These are phyloP conservation scores for Lithodes maja DNA, from an alignment of 2,888 invertebrate genomes.

Conservation along the genomic window DNA sequence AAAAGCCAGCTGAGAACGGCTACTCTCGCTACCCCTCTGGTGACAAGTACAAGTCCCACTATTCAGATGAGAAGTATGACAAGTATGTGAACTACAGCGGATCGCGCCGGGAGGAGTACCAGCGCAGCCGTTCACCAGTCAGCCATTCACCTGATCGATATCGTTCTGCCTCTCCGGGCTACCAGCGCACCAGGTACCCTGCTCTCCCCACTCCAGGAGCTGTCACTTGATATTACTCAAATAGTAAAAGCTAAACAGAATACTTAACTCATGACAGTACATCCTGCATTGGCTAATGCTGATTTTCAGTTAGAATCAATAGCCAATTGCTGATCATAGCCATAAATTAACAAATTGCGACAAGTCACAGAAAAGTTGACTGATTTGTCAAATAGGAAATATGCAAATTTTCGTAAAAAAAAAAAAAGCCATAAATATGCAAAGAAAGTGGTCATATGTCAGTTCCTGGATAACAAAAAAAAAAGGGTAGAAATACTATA, in stretches of 20 bases:
- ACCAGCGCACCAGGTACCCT: slow-evolving; percentile 69
- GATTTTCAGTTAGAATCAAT: slow-evolving; percentile 41
- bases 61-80: slow-evolving; percentile 67
- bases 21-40: slow-evolving; percentile 69
- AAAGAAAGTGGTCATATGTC: slow-evolving; percentile 58
- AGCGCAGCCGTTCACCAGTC: slow-evolving; percentile 70
- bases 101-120: slow-evolving; percentile 69
- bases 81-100: slow-evolving; percentile 64
- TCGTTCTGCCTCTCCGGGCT: slow-evolving; percentile 68
- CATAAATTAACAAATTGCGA: slow-evolving; percentile 31
- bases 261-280: slow-evolving; percentile 37
- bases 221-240: slow-evolving; percentile 63
- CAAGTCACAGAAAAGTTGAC: slow-evolving; percentile 40
- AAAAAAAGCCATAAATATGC: slow-evolving; percentile 29
- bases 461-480: slow-evolving; percentile 61
- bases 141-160: slow-evolving; percentile 67
- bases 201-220: slow-evolving; percentile 67
- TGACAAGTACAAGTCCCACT: slow-evolving; percentile 68
- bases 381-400: slow-evolving; percentile 43
- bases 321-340: slow-evolving; percentile 51
- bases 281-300: slow-evolving; percentile 43
- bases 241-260: slow-evolving; percentile 23
- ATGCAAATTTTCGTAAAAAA: slow-evolving; percentile 26
- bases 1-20: slow-evolving; percentile 68
- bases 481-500: slow-evolving; percentile 41